These are phyloP conservation scores for Hybognathus amarus DNA, from an alignment of 2,797 vertebrate species.

Conservation along the genomic window DNA sequence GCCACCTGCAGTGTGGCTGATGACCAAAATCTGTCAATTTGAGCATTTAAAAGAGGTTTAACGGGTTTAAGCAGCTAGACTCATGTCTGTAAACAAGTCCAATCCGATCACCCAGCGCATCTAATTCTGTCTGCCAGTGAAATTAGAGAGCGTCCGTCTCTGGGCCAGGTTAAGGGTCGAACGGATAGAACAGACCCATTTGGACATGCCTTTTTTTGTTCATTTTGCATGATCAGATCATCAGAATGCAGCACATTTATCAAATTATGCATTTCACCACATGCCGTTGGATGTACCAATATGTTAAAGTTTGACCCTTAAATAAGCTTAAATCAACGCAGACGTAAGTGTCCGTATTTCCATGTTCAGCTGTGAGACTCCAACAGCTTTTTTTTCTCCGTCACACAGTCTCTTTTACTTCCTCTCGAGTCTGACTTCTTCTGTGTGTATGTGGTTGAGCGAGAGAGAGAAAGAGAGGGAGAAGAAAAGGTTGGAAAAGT, in stretches of 20 bases:
- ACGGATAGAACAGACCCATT: conserved; percentile 37
- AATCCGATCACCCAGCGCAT: conserved; percentile 84
- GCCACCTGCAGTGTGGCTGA: conserved; percentile 63
- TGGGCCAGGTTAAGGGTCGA: conserved; percentile 44
- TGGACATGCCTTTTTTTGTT: neutral
- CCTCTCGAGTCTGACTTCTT: conserved; percentile 59
- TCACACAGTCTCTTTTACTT: conserved; percentile 62
- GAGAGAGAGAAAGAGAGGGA: conserved; percentile 49
- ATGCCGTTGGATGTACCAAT: neutral
- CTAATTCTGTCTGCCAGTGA: conserved; percentile 83
- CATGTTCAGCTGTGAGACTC: conserved; percentile 51
- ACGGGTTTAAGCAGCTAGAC: conserved; percentile 80
- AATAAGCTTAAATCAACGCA: conserved; percentile 41
- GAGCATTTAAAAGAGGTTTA: conserved; percentile 86
- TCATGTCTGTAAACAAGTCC: conserved; percentile 85
- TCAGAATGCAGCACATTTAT: neutral
- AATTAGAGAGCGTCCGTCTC: conserved; percentile 58
- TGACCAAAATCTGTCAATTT: conserved; percentile 81
- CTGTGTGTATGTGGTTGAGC: conserved; percentile 59
- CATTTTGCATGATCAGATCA: neutral
- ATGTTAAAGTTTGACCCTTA: conserved; percentile 33
- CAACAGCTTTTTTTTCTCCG: conserved; percentile 40
- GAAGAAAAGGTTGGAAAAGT: conserved; percentile 66
- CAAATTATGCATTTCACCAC: neutral
- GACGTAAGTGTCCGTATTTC: conserved; percentile 40